A percentile compares a stretch with the other conserved stretches of the same genome.
Conservation (phyloP, 2,797 vertebrate species). For the Takifugu ocellatus region DNA sequence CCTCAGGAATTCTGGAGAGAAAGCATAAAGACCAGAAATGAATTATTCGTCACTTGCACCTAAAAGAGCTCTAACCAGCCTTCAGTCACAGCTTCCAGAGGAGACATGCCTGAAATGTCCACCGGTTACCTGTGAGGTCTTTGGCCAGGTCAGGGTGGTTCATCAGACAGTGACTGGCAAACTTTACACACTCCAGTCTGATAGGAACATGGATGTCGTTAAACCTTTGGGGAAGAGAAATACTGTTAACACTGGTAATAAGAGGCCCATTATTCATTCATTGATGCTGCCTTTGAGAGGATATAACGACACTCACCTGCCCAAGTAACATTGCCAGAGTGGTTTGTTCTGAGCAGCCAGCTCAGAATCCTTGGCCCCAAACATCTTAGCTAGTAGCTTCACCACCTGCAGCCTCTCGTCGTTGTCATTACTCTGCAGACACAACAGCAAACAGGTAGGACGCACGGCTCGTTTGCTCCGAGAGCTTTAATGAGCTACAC, state of each 20-base stretch:
- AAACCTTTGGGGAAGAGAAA: slow-evolving; percentile 76
- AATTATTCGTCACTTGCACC: not conserved
- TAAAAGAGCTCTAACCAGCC: not conserved
- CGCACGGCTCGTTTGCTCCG: slow-evolving; percentile 12
- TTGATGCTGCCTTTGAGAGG: not conserved
- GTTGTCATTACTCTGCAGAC: slow-evolving; percentile 93
- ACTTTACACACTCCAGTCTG: slow-evolving; percentile 97
- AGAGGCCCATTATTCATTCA: not conserved
- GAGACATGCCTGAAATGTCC: not conserved
- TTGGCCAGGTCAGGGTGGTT: slow-evolving; percentile 98
- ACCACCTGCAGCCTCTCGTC: slow-evolving; percentile 98
- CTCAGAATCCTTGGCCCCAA: slow-evolving; percentile 97
- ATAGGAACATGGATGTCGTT: slow-evolving; percentile 99
- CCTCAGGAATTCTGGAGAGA: slow-evolving; percentile 86
- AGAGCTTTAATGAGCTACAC: slow-evolving; percentile 35
- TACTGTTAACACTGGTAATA: not conserved
- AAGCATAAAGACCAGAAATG: slow-evolving; percentile 15
- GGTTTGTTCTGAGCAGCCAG: slow-evolving; percentile 96
- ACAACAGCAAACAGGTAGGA: slow-evolving; percentile 21
- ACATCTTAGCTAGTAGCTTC: slow-evolving; percentile 98
- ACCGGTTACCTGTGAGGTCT: slow-evolving; percentile 89
- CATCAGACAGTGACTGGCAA: slow-evolving; percentile 97
- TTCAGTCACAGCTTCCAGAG: not conserved
- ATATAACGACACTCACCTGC: slow-evolving; percentile 73
- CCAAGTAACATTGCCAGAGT: slow-evolving; percentile 98